phyloP scores from a whole-genome alignment of 1,140 invertebrate species.

The Cherax quadricarinatus region DNA sequence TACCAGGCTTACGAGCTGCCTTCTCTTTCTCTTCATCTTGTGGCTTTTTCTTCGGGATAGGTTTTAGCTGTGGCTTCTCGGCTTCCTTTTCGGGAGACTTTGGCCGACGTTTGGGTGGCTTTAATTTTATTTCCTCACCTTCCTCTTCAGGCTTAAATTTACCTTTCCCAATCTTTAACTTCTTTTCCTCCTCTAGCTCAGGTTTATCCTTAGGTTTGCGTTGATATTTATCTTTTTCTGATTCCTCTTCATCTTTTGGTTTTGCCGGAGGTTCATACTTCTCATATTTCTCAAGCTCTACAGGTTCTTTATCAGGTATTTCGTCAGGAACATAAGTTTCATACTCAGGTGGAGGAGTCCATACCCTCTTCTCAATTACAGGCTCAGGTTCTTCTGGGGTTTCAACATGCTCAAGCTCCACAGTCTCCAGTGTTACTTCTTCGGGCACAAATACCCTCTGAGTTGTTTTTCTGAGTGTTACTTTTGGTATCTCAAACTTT shows the following conservation, averaged over 20 bases:
- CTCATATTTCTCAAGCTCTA: conserved; percentile 53
- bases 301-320: conserved; percentile 45
- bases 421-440: conserved; percentile 25
- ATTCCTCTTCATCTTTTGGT: conserved; percentile 29
- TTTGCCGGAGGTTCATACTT: background rate
- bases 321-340: conserved; percentile 54
- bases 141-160: conserved; percentile 36
- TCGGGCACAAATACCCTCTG: conserved; percentile 36
- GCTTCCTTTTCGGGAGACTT: conserved; percentile 39
- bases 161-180: conserved; percentile 52
- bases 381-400: conserved; percentile 41
- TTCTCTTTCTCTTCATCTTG: conserved; percentile 52
- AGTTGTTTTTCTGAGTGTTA: conserved; percentile 14
- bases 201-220: conserved; percentile 51
- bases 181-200: conserved; percentile 34
- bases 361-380: conserved; percentile 25
- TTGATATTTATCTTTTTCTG: conserved; percentile 34
- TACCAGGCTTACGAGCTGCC: conserved; percentile 23
- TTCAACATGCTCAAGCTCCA: conserved; percentile 49
- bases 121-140: conserved; percentile 30
- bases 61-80: conserved; percentile 48
- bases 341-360: conserved; percentile 50
- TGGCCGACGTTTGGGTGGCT: conserved; percentile 21
- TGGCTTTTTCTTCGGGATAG: conserved; percentile 58
- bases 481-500: background rate